Base-by-base conservation (phyloP, 2,797 vertebrate species). In the Gymnoscopelus braueri region DNA sequence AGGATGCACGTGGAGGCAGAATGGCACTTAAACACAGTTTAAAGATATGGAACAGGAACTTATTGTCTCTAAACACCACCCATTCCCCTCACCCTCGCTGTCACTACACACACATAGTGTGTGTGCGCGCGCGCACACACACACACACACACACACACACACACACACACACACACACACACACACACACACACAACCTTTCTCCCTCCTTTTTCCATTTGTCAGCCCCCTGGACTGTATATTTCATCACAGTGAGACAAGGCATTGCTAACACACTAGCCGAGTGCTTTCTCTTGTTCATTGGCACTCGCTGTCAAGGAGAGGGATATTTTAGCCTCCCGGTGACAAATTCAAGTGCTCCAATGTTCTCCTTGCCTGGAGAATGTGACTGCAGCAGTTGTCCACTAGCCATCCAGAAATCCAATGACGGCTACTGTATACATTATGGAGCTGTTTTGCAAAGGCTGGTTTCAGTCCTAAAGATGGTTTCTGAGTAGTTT, bases 211-310 rank as follows among this genome's bases (percentile, higher is more conserved):
- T 65, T 67, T 74, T 23, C 75, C 63, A 77, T 85, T 82, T 80
- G 72, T 85, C 83, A 78, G 54, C 69, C 5, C 55, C 15, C 47
- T 72, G 51, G 57, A 13, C 54, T 67, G 67, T 79, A 84, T 85
- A 77, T 88, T 87, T 90, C 82, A 88, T 87, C 82, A 75, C 7
- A 75, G 71, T 24, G 23, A 67, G 72, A 63, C 68, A 48, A 76
- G 65, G 62, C 73, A 71, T 72, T 11, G 72, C 82, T 84, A 78
- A 83, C 81, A 74, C 32, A 19, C 57, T 58, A 35, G 64, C 75
- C 26, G 50, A 88, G 82, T 83, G 86, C 84, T 87, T 89, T 87
- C 68, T 84, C 82, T 87, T 88, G 84, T 88, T 87, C 79, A 65
- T 54, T 56, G 32, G 52, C 74, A 79, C 60, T 84, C 23, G 11